Evolutionary conservation across 1,140 invertebrate species (phyloP), one percentile per base, ranked within the genome.

Genomic region (Bradynema listronoti): DNA sequence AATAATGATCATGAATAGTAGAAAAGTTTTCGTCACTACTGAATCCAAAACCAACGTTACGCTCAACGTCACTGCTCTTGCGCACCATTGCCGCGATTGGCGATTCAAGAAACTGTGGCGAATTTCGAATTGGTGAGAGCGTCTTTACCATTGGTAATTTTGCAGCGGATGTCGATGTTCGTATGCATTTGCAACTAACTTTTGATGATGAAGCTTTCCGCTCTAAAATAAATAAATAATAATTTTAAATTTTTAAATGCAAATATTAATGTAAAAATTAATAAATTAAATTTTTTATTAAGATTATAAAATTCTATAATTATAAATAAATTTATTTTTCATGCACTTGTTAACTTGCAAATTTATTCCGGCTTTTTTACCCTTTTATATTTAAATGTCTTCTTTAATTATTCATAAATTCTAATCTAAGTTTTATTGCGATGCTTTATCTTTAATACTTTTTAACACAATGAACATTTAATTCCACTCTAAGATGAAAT

Each of bases 51-150:
- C 34, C 16, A 4, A 27, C 4, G 16, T 50, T n/a, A 19, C 5
- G 3, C 11, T 11, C 36, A 39, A 39, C 19, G 11, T 19, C 36
- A 50, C 19, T 50, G n/a, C 16, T 50, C 7, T 47, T 7, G 7
- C 19, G 7, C 27, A n/a, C 47, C 47, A 24, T 29, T 39, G 36
- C 11, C 11, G 19, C 19, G 36, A 39, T 11, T 11, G 11, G 11
- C 36, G 36, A 39, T 9, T 32, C 34, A 29, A 50, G 47, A 27
- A 50, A 50, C 27, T 50, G 16, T 24, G 47, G 47, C 3, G 47
- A 50, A 32, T 50, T 50, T 50, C 34, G 47, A 3, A 50, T 50
- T 19, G 47, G 47, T 3, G 47, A 50, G 4, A 50, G 47, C 16
- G 47, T 50, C 27, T 50, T 50, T 3, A 50, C 27, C 47, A 50